Base-by-base conservation (phyloP, 1,140 invertebrate species). In the Trichoplusia ni region DNA sequence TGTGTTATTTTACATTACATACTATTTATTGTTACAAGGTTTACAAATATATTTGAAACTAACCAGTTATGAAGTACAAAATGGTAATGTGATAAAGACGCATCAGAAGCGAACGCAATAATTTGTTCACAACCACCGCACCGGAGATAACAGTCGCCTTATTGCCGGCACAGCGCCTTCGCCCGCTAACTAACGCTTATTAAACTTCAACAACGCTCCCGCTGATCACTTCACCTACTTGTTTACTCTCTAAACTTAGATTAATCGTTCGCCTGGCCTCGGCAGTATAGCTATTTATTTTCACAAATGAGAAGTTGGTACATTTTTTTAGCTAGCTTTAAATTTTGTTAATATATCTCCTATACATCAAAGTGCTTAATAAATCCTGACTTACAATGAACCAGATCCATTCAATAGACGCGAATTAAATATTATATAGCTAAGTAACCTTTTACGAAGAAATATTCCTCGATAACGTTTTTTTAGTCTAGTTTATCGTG, bases 201-300 rank as follows among this genome's bases (percentile, higher is more conserved):
- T 90, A 90, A 90, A 90, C 86, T 89, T 84, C 73, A 84, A 88
- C 84, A 87, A 79, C 83, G 84, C 79, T 74, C 79, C 71, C 79
- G 84, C 84, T 86, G 87, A 90, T 90, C 87, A 87, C 84, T 87
- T 86, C 84, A 87, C 84, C 83, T 79, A 82, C 79, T 86, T 86
- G 86, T 85, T 89, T 85, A 78, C 82, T 87, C 81, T 81, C 77
- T 85, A 87, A 89, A 90, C 81, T 90, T 86, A 90, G 84, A 90
- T 89, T 90, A 89, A 90, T 90, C 78, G 87, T 77, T 81, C 67
- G 79, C 69, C 67, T 59, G 64, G 49, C 73, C 75, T 73, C 64
- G 65, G 67, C 72, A 71, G 56, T 72, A 40, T 54, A 21, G 56
- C 77, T 82, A 84, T 84, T 84, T 84, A 79, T 86, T 79, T 81